Conservation (phyloP, 1,140 invertebrate species). For the Pygmarrhopalites habei region DNA sequence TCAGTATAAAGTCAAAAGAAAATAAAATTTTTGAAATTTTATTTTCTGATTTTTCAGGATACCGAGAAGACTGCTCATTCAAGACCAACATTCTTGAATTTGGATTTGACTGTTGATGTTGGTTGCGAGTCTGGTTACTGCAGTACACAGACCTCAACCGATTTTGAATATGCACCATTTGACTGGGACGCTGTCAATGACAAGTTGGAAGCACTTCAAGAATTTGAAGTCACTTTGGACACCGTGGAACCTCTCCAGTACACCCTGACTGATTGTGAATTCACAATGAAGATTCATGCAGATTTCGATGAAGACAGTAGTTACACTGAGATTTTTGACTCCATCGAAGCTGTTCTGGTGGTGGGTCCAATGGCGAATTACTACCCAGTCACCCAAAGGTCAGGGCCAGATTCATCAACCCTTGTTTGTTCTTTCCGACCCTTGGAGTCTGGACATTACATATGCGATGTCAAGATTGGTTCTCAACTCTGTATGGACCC, state of each 20-base stretch:
- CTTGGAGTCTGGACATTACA: slow-evolving; percentile 13
- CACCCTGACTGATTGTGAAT: neutral
- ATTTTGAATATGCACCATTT: slow-evolving; percentile 8
- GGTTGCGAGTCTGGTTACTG: neutral
- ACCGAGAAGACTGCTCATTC: neutral
- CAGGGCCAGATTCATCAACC: neutral
- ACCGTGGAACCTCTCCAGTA: neutral
- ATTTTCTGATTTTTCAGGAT: too few relatives aligned
- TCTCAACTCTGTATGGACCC: neutral
- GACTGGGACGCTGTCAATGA: slow-evolving; percentile 6
- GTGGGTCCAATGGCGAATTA: neutral
- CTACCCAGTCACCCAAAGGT: slow-evolving; percentile 7
- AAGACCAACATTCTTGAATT: neutral
- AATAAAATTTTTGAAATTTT: too few relatives aligned
- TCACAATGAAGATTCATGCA: neutral
- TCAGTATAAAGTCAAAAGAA: too few relatives aligned
- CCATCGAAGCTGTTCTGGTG: neutral
- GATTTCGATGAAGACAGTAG: neutral
- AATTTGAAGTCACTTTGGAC: neutral
- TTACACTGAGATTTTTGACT: neutral
- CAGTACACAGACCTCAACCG: slow-evolving; percentile 2
- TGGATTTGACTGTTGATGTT: neutral
- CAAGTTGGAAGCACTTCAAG: neutral
- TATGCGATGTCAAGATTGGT: neutral
- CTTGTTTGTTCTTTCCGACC: slow-evolving; percentile 9